These are phyloP conservation scores for Bombus sylvicola DNA, from an alignment of 1,140 invertebrate species.

Conservation along the genomic window DNA sequence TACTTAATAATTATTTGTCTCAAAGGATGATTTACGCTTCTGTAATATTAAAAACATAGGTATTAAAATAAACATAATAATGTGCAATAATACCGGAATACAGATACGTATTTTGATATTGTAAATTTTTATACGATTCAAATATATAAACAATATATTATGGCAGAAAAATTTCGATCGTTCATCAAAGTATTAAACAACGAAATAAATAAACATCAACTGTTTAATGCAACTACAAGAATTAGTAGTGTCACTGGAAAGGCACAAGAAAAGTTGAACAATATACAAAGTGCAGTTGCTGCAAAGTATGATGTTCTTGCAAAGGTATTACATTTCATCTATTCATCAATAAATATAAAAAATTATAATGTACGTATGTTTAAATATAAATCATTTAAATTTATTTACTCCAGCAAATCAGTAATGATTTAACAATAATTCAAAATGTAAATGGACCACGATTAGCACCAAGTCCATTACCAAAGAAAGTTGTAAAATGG, in stretches of 20 bases:
- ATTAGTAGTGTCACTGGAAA: conserved; percentile 68
- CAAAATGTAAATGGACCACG: conserved; percentile 70
- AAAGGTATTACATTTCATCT: conserved; percentile 65
- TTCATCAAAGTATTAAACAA: conserved; percentile 65
- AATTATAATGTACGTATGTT: neutral
- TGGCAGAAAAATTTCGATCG: conserved; percentile 67
- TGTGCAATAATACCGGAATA: neutral
- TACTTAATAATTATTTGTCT: neutral
- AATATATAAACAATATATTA: conserved; percentile 33
- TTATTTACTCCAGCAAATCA: conserved; percentile 72
- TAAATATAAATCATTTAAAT: neutral
- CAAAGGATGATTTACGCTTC: neutral
- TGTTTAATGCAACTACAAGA: conserved; percentile 65
- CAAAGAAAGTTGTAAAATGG: conserved; percentile 71
- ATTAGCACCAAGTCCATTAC: conserved; percentile 70
- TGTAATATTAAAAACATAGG: neutral
- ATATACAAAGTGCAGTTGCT: conserved; percentile 67
- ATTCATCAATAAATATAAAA: neutral
- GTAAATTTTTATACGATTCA: neutral
- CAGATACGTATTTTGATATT: neutral
- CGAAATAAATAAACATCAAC: conserved; percentile 65
- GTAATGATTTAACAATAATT: conserved; percentile 66
- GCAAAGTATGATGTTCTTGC: conserved; percentile 73
- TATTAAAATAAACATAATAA: neutral
- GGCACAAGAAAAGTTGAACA: conserved; percentile 68